phyloP scores from a whole-genome alignment of 2,113 vertebrate species.

The Myrmophylax atrothorax region DNA sequence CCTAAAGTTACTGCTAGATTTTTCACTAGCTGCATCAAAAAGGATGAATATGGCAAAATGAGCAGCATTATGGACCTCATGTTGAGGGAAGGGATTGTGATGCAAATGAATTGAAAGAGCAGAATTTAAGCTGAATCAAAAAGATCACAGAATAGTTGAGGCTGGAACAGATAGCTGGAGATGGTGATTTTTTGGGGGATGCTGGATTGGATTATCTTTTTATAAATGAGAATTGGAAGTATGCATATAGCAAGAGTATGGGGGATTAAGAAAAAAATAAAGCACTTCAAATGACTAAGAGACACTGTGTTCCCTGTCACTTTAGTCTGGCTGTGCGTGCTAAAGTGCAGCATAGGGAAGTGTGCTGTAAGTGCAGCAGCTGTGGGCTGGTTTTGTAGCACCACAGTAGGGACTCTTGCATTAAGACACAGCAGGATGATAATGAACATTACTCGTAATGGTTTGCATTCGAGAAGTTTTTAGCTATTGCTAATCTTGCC shows the following conservation, averaged over 20 bases:
- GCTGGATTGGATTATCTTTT: background rate
- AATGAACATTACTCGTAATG: fast-evolving
- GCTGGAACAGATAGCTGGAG: background rate
- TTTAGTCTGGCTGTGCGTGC: background rate
- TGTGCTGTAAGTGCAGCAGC: background rate
- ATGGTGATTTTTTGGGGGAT: too few species aligned
- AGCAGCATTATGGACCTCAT: background rate
- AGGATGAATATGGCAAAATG: background rate
- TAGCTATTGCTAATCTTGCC: background rate
- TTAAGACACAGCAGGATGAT: fast-evolving
- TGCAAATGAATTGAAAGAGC: background rate
- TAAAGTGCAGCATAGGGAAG: background rate
- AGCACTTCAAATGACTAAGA: background rate
- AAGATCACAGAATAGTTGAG: background rate
- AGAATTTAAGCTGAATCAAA: background rate
- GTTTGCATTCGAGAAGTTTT: background rate
- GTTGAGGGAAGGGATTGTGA: background rate
- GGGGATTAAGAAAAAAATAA: background rate
- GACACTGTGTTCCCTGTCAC: background rate
- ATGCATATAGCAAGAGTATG: background rate
- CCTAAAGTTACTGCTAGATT: background rate
- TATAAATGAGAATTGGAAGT: background rate
- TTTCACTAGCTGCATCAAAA: background rate
- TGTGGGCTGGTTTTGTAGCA: background rate
- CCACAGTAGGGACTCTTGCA: background rate